Evolutionary conservation across 1,140 invertebrate genomes (phyloP), one percentile per base, ranked within the genome.

Genomic region (Homalodisca vitripennis): DNA sequence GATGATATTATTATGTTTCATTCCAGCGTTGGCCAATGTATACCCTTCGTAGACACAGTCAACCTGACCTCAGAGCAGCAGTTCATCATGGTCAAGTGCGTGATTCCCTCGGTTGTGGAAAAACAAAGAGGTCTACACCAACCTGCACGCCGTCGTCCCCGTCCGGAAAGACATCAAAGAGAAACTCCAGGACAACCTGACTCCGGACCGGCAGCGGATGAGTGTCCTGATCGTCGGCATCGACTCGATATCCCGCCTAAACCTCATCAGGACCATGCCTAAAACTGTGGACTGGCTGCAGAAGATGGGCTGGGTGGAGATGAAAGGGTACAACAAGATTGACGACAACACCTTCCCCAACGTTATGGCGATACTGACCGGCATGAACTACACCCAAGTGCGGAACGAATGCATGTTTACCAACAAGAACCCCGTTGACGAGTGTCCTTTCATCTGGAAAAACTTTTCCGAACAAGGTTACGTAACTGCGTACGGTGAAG

Each of bases 291-390:
- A 81, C 41, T 89, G 87, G 76, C 78, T 95, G 12, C 82, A 84
- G 34, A 80, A 84, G 20, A 81, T 87, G 3, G 82, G 80, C 2
- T 88, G 84, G 77, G 71, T 85, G 13, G 79, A 81, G 26, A 77
- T 88, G 20, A 78, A 80, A 53, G 88, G 88, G 0, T 89, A 87
- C 74, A 87, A 85, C 73, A 89, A 89, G 78, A 83, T 87, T 72
- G 91, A 85, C 1, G 91, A 92, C 73, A 93, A 93, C 72, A 93
- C 91, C 0, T 93, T 90, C 76, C 90, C 91, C 0, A 94, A 94
- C 78, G 75, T 94, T 24, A 89, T 94, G 83, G 88, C 92, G 0
- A 78, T 90, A 2, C 78, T 93, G 26, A 89, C 87, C 1, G 92
- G 92, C 1, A 81, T 84, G 51, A 86, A 78, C 77, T 75, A 80